Evolutionary conservation across 2,888 invertebrate genomes (phyloP), one percentile per base, ranked within the genome.

Genomic region (Balanococcus diminutus): DNA sequence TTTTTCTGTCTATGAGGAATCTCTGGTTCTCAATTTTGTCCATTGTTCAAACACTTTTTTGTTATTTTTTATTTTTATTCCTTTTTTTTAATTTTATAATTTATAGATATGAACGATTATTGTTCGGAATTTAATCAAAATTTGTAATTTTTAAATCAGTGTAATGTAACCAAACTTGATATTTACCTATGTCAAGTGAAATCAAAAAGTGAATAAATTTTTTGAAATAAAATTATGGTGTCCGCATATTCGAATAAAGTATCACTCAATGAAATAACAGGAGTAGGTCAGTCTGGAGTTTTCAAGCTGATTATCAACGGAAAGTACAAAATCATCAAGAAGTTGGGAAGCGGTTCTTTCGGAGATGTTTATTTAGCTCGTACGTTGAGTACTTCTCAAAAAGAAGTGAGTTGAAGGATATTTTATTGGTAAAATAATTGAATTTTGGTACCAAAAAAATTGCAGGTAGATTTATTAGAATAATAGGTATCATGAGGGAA

Each of bases 321-420:
- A 89, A 96, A 96, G 92, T 98, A 97, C 92, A 95, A 97, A 91
- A 93, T 98, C 90, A 94, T 88, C 61, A 87, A 88, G 81, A 88
- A 88, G 93, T 97, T 99, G 91, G 98, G 99, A 90, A 98, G 98
- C 91, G 99, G 99, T 89, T 99, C 98, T 88, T 99, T 99, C 91
- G 99, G 99, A 90, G 99, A 99, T 92, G 99, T 99, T 91, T 99
- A 79, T 72, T 67, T 75, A 19, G 85, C 85, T 19, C 72, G 75
- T n/a, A 39, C 72, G 14, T 16, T 42, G 5, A 39, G n/a, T 19
- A 42, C 11, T 75, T 42, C 84, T 5, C 72, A 85, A 79, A 46
- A 28, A 22, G 85, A 85, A 79, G 85, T 85, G 25, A 85, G 85
- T 39, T 28, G 16, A 28, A 8, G 28, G 16, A 28, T 56, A 22